Base-by-base conservation (phyloP, 1,140 invertebrate genomes). In the Drosophila burlai region DNA sequence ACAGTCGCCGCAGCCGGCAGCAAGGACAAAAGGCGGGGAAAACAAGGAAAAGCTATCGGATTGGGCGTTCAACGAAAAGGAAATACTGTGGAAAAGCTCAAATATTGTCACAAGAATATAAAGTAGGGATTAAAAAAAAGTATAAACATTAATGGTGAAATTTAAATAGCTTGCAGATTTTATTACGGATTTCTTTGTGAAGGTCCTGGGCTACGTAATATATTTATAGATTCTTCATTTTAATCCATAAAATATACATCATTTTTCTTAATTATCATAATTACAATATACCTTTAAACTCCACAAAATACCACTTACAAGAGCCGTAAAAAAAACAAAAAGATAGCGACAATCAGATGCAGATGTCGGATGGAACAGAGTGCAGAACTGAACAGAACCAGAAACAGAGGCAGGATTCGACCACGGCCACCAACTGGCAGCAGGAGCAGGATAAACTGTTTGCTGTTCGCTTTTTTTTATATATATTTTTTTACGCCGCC, bases 301-400 rank as follows among this genome's bases (percentile, higher is more conserved):
- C 16, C 11, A 5, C 15, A 21, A 61, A 43, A 50, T 64, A 69
- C 67, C 63, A 43, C 46, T 50, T 58, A 50, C 47, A 75, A 64
- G 34, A 58, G 62, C 49, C 49, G 62, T 26, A 43, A 57, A 63
- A 68, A 57, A 36, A 52, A 52, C 47, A 76, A 74, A 76, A 90
- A 65, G 74, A 90, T 90, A 85, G 75, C 75, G 61, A 79, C 85
- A 82, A 85, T 85, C 76, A 81, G 76, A 74, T 80, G 81, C 83
- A 82, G 76, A 47, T 78, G 78, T 57, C 80, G 72, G 60, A 26
- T 65, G 82, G 60, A 8, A 63, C 24, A 45, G 52, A 60, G 49
- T n/a, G 24, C 59, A 52, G 47, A 36, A 59, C 42, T 36, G 34
- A 66, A 29, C 74, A 60, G 36, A 29, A 52, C 21, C 59, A 46